Evolutionary conservation across 2,113 vertebrate genomes (phyloP).

Genomic region (Petaurus breviceps): DNA sequence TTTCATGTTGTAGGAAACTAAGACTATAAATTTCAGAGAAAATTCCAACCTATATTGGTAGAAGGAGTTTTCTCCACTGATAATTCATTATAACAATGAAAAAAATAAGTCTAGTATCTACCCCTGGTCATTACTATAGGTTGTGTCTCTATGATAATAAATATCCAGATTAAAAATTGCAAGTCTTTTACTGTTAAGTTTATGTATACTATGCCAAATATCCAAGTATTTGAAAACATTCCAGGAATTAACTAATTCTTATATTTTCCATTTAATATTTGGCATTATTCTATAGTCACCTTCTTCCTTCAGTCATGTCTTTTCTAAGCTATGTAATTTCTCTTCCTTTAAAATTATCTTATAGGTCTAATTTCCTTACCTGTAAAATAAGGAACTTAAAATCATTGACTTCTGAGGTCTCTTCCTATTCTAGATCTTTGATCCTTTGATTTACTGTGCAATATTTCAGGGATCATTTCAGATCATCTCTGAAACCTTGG

Average conservation of each 20-base stretch:
- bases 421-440: neutral
- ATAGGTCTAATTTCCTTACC: neutral
- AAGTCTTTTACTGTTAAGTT: slow-evolving; percentile 11
- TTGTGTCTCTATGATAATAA: neutral
- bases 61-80: neutral
- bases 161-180: neutral
- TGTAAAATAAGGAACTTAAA: neutral
- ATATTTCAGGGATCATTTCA: neutral
- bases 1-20: neutral
- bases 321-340: neutral
- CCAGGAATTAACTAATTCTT: slow-evolving; percentile 47
- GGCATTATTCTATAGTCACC: neutral
- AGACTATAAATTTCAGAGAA: neutral
- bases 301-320: neutral
- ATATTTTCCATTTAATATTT: slow-evolving; percentile 39
- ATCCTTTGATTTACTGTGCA: neutral
- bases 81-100: neutral
- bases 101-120: neutral
- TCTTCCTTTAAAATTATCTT: neutral
- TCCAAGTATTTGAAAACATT: slow-evolving; percentile 42
- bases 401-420: neutral
- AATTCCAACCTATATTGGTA: neutral
- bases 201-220: neutral
- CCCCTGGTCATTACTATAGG: neutral
- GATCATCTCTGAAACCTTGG: neutral